Evolutionary conservation across 2,113 vertebrate species (phyloP), one percentile per base, ranked within the genome.

Genomic region (Alethe diademata): DNA sequence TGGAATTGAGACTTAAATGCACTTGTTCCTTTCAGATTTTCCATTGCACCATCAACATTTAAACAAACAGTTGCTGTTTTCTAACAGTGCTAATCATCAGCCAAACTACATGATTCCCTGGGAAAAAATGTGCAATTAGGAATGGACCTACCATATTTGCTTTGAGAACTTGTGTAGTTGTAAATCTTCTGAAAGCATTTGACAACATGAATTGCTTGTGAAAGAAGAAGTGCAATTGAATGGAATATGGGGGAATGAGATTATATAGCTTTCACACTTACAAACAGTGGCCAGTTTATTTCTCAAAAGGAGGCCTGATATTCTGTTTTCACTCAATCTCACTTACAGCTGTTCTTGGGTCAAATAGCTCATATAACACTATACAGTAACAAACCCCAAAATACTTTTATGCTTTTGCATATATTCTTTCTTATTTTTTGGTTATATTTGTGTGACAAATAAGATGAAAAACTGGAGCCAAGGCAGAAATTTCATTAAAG

Each of bases 131-230:
- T 23, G 24, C 42, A 50, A 31, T 89, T 87, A 82, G 86, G 91
- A 94, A 88, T 11, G 16, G 17, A 51, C 24, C 28, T 82, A 53
- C 42, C 31, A 31, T 50, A 72, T 86, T 86, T 81, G 48, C 60
- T 92, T 87, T 70, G 71, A 95, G 86, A 95, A 79, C 25, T 42
- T 78, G 12, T 24, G 4, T 16, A 73, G 35, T 62, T 45, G 25
- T 29, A 76, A 74, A 90, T 72, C 60, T 96, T 85, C 78, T 91
- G 88, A 95, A 96, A 97, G 61, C 24, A 56, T 88, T 48, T 79
- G 62, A 66, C 53, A 93, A 24, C 24, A 45, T 26, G 57, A 83
- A 76, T 45, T 89, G 31, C 54, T 94, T 78, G 45, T 78, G 62
- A 76, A 87, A 45, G 87, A 80, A 83, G 33, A 36, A 65, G 72